Evolutionary conservation across 2,113 vertebrate species (phyloP).

Genomic region (Aptenodytes forsteri): DNA sequence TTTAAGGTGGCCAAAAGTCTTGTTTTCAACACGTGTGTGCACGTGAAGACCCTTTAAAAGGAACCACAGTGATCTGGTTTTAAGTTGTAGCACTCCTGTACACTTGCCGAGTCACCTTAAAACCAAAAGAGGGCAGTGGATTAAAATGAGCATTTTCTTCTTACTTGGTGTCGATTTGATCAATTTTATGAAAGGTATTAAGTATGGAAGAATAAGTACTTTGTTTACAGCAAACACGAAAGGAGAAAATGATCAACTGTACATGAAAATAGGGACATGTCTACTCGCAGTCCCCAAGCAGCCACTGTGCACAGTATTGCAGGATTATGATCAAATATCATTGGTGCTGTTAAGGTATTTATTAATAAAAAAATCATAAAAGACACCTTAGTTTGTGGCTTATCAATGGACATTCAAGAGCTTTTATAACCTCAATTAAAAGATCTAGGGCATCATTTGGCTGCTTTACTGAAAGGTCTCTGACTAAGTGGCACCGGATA

Average conservation of each 20-base stretch:
- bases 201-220: neutral
- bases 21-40: neutral
- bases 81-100: neutral
- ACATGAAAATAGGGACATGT: slow-evolving; percentile 1
- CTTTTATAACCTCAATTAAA: neutral
- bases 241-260: slow-evolving; percentile 3
- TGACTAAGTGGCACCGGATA: rapidly evolving
- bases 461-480: neutral
- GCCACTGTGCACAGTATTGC: slow-evolving; percentile 8
- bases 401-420: neutral
- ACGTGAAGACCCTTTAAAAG: neutral
- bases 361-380: slow-evolving; percentile 77
- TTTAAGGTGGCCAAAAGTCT: slow-evolving; percentile 37
- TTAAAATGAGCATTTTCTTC: slow-evolving; percentile 9
- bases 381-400: slow-evolving; percentile 12
- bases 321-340: slow-evolving; percentile 49
- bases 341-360: slow-evolving; percentile 77
- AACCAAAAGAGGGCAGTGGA: neutral
- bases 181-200: neutral
- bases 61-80: neutral
- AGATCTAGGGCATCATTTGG: rapidly evolving
- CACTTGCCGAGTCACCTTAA: neutral
- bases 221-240: slow-evolving; percentile 12
- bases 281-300: neutral
- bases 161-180: slow-evolving; percentile 30